Conservation (phyloP, 2,113 vertebrate genomes). For the Cyprinus carpio region DNA sequence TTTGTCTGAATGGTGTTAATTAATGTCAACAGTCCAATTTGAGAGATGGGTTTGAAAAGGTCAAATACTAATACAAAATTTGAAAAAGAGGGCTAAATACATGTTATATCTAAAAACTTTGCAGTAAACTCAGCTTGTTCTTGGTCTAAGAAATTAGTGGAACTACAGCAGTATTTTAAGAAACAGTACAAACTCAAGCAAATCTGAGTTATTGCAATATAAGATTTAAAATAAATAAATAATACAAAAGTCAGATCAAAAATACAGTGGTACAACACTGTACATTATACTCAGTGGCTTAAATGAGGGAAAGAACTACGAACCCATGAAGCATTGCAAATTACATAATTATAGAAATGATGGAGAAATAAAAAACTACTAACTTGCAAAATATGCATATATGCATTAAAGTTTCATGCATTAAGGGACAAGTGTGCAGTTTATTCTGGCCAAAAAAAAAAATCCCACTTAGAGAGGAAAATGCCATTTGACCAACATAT, state of each 20-base stretch:
- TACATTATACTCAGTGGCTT: background rate
- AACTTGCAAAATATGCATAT: too few relatives aligned
- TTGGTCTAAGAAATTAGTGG: background rate
- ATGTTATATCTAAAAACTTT: background rate
- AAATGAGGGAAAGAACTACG: background rate
- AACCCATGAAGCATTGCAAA: background rate
- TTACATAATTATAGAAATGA: too few relatives aligned
- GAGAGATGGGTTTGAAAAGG: background rate
- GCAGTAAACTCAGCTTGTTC: background rate
- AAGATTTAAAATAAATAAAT: background rate
- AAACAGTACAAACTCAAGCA: too few relatives aligned
- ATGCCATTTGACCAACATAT: too few relatives aligned
- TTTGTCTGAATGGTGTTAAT: background rate
- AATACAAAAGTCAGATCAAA: background rate
- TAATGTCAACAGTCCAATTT: background rate
- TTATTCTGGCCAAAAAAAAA: too few relatives aligned
- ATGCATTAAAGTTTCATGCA: too few relatives aligned
- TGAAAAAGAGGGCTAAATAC: background rate
- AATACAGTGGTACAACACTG: background rate
- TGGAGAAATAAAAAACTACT: too few relatives aligned
- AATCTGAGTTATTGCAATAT: background rate
- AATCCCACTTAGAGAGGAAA: too few relatives aligned
- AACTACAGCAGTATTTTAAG: too few relatives aligned
- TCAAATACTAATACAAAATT: background rate
- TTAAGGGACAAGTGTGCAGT: too few relatives aligned